Base-by-base conservation (phyloP, 2,888 invertebrate species). In the Phortica magna region DNA sequence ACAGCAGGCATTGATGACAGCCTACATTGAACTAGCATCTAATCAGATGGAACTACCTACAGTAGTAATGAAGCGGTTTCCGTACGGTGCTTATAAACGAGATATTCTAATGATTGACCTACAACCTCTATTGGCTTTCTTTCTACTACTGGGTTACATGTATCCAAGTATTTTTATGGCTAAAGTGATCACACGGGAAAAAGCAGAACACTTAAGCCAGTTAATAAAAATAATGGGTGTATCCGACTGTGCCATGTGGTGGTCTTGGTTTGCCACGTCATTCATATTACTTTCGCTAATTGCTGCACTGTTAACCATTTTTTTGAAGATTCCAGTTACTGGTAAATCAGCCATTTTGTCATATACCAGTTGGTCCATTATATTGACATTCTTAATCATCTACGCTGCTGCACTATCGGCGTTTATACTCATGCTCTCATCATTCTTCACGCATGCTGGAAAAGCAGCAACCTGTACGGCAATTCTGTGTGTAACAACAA, bases 181-280 rank as follows among this genome's bases (percentile, higher is more conserved):
- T 5, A 95, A 95, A 81, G 80, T 81, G 17, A 86, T 94, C 59
- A 93, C 93, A 1, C 91, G 92, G 74, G 94, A 94, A 84, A 94
- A 94, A 84, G 94, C 94, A 80, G 90, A 92, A 55, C 92, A 93
- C 73, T 88, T 94, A 2, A 90, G 97, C 95, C 97, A 97, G 93
- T 94, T 96, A 1, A 95, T 97, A 96, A 96, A 96, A 93, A 96
- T 97, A 92, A 96, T 97, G 95, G 97, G 97, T 1, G 92, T 97
- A 43, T 94, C 95, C 17, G 95, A 95, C 72, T 96, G 95, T 95
- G 92, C 96, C 80, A 95, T 97, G 85, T 97, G 97, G 96, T 89
- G 93, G 0, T 96, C 96, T 1, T 97, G 97, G 96, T 97, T 96
- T 90, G 92, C 94, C 73, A 96, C 96, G 89, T 95, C 95, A 78